A percentile compares a stretch with the other conserved stretches of the same genome.
Conservation (phyloP, 2,888 invertebrate genomes). For the Synergus itoensis region DNA sequence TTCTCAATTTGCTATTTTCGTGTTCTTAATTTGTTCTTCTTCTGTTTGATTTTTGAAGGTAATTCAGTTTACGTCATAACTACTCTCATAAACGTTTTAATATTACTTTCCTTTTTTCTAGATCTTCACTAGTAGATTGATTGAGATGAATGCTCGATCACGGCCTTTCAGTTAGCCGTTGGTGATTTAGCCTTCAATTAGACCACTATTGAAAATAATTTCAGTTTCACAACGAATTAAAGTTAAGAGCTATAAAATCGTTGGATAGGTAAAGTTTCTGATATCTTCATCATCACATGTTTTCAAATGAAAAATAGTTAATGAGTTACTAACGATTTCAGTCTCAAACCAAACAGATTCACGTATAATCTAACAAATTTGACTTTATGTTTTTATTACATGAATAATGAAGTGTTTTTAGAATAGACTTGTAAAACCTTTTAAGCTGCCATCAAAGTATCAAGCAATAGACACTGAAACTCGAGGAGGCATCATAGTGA, state of each 20-base stretch:
- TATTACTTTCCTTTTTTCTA: background rate
- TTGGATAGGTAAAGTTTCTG: background rate
- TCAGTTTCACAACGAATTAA: conserved; percentile 11
- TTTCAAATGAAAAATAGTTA: background rate
- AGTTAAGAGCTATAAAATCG: background rate
- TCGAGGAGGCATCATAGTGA: background rate
- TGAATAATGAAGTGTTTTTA: background rate
- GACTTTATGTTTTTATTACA: background rate
- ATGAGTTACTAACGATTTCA: background rate
- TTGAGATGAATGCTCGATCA: conserved; percentile 17
- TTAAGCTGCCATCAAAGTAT: background rate
- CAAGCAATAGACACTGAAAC: background rate
- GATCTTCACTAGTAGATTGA: conserved; percentile 6
- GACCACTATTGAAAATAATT: conserved; percentile 20
- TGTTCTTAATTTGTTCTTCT: background rate
- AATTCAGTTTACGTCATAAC: conserved; percentile 13
- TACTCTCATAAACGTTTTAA: background rate
- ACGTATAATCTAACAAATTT: background rate
- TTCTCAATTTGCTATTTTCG: background rate
- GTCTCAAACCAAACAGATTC: background rate
- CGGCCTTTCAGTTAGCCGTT: background rate
- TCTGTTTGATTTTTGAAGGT: background rate
- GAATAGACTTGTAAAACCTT: background rate
- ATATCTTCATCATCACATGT: background rate
- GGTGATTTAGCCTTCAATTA: conserved; percentile 17